Percentiles rank a stretch among this genome's conserved stretches.
These are phyloP conservation scores for Willowsia nigromaculata DNA, from an alignment of 2,888 invertebrate species.

Conservation along the genomic window DNA sequence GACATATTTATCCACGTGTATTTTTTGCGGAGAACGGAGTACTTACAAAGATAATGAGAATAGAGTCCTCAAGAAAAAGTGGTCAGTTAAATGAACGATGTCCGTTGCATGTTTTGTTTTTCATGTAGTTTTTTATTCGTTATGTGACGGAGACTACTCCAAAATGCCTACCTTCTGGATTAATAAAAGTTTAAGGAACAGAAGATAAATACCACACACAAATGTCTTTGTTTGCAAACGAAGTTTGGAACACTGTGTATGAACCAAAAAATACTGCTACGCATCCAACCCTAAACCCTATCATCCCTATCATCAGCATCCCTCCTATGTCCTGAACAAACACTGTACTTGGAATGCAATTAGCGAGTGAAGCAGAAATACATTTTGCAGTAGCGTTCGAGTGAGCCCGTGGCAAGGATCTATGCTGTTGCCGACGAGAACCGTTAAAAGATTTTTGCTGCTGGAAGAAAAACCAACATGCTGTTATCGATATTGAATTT, in stretches of 20 bases:
- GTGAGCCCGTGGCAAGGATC: neutral
- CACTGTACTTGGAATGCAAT: slow-evolving; percentile 7
- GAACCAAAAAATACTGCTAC: neutral
- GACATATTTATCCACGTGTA: too few species aligned
- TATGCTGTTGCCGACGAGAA: neutral
- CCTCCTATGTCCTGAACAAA: too few species aligned
- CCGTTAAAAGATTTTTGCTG: neutral
- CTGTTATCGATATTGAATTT: neutral
- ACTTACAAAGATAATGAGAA: too few species aligned
- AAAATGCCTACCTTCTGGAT: too few species aligned
- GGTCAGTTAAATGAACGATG: too few species aligned
- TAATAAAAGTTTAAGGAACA: too few species aligned
- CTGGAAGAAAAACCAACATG: neutral
- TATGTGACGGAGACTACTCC: too few species aligned
- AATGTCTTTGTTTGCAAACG: neutral
- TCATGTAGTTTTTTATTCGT: neutral
- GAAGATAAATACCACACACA: too few species aligned
- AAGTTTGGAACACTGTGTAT: neutral
- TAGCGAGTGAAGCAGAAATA: neutral
- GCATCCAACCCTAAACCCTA: neutral
- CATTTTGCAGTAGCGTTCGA: neutral
- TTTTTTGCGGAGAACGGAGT: too few species aligned
- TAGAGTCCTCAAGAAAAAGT: too few species aligned
- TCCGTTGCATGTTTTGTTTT: too few species aligned
- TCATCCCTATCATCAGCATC: too few species aligned